Evolutionary conservation across 2,113 vertebrate genomes (phyloP).

Genomic region (Scomber japonicus): DNA sequence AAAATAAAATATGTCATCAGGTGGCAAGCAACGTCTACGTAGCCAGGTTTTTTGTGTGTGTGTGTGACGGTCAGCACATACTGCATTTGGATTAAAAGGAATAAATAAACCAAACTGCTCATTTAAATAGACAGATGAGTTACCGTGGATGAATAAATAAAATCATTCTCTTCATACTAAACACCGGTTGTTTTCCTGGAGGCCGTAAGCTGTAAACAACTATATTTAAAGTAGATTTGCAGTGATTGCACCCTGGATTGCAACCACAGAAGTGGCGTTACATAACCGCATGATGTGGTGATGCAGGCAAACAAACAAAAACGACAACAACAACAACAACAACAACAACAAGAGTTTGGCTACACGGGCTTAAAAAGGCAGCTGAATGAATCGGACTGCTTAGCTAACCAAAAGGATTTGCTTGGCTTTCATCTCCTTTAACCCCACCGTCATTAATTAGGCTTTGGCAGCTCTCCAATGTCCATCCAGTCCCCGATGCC

Average conservation of each 20-base stretch:
- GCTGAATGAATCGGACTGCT: slow-evolving; percentile 57
- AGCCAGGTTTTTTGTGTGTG: neutral
- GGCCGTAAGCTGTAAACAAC: slow-evolving; percentile 67
- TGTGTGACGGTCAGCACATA: slow-evolving; percentile 2
- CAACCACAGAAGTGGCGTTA: slow-evolving; percentile 57
- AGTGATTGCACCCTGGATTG: slow-evolving; percentile 52
- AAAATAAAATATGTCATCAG: neutral
- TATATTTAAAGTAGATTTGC: slow-evolving; percentile 65
- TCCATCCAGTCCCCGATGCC: slow-evolving; percentile 52
- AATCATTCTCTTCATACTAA: slow-evolving; percentile 40
- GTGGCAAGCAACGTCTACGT: neutral
- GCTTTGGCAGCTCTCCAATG: slow-evolving; percentile 63
- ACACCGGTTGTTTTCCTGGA: slow-evolving; percentile 53
- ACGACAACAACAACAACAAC: slow-evolving; percentile 48
- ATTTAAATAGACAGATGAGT: slow-evolving; percentile 21
- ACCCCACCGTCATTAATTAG: slow-evolving; percentile 78
- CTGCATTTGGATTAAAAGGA: slow-evolving; percentile 24
- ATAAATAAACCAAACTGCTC: slow-evolving; percentile 23
- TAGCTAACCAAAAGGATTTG: slow-evolving; percentile 62
- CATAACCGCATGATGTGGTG: slow-evolving; percentile 57
- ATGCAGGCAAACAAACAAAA: slow-evolving; percentile 31
- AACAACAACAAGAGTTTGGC: slow-evolving; percentile 58
- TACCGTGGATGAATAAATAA: slow-evolving; percentile 41
- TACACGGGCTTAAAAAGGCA: slow-evolving; percentile 64
- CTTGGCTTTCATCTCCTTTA: slow-evolving; percentile 74